phyloP scores from a whole-genome alignment of 1,140 invertebrate species.

The Brachionus rotundiformis region DNA sequence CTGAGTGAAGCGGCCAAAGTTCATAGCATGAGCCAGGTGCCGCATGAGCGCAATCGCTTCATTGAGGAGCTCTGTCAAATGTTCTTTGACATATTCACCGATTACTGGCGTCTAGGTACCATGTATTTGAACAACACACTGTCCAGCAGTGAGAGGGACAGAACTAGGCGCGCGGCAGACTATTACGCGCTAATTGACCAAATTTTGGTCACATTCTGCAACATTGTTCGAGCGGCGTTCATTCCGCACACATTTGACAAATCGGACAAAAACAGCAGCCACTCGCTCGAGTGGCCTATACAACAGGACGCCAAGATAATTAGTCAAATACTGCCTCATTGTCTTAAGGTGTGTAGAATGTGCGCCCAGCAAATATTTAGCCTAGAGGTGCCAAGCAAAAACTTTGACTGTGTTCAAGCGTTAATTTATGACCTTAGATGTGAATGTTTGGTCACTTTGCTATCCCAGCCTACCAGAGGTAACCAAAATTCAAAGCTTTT shows the following conservation, averaged over 20 bases:
- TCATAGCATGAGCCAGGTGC: conserved; percentile 7
- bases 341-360: conserved; percentile 22
- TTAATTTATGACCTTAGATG: conserved; percentile 41
- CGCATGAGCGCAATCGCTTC: conserved; percentile 33
- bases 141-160: neutral
- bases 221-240: conserved; percentile 45
- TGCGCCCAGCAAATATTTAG: conserved; percentile 31
- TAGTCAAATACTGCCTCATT: conserved; percentile 43
- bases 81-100: conserved; percentile 43
- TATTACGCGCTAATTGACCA: neutral
- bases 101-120: conserved; percentile 19
- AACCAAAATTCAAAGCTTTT: neutral
- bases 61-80: conserved; percentile 49
- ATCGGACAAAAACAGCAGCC: neutral
- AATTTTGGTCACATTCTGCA: conserved; percentile 6
- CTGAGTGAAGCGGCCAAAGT: neutral
- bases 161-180: neutral
- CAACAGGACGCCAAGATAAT: conserved; percentile 38
- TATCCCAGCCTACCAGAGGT: conserved; percentile 43
- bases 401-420: neutral
- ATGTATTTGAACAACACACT: neutral
- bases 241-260: conserved; percentile 44
- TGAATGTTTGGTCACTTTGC: conserved; percentile 40
- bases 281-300: conserved; percentile 11
- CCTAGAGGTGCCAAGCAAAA: neutral